Percentiles rank a stretch among this genome's conserved stretches.
Conservation (phyloP, 2,113 vertebrate species). For the Axis porcinus region DNA sequence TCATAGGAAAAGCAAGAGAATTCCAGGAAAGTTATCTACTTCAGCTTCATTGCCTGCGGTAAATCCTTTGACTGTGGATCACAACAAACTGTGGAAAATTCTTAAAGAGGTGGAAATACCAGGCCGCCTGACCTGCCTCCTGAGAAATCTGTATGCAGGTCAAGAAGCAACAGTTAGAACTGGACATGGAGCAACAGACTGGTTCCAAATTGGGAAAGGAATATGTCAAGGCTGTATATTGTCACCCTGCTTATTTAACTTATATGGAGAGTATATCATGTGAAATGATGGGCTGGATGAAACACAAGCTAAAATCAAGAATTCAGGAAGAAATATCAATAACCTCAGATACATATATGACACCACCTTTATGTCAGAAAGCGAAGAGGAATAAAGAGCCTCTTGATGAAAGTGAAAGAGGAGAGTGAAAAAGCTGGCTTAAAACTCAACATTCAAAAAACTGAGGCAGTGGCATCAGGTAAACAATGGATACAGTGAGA, state of each 20-base stretch:
- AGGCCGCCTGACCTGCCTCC: not conserved
- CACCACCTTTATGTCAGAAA: not conserved
- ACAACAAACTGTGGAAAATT: not conserved
- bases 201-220: not conserved
- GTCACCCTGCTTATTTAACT: not conserved
- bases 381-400: fast-evolving
- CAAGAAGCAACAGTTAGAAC: not conserved
- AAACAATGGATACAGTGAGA: not conserved
- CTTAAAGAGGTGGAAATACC: not conserved
- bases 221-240: not conserved
- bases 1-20: not conserved
- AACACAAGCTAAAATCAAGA: not conserved
- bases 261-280: not conserved
- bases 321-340: not conserved
- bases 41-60: not conserved
- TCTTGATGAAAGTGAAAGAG: not conserved
- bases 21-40: not conserved
- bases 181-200: not conserved
- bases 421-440: not conserved
- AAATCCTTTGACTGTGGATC: not conserved
- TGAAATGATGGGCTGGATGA: not conserved
- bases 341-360: not conserved
- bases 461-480: not conserved
- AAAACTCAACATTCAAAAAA: not conserved
- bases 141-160: not conserved